Evolutionary conservation across 2,797 vertebrate species (phyloP), one percentile per base, ranked within the genome.

Genomic region (Gastrophryne carolinensis): DNA sequence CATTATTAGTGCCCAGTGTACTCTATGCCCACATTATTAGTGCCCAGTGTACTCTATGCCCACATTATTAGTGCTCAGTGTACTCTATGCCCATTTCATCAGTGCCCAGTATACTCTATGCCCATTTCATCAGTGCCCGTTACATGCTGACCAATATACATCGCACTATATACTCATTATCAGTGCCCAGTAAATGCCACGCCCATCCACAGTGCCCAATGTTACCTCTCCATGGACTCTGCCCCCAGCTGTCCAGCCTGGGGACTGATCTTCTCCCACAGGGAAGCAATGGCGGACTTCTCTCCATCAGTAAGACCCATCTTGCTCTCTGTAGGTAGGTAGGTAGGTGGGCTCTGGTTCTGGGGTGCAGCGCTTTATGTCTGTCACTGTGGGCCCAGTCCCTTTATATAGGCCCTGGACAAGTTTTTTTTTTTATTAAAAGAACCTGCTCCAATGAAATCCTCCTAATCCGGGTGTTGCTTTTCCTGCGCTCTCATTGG

Each of bases 231-330:
- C 44, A 72, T 26, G 4, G 47, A 30, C 30, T 72, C 70, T 2
- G 70, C 70, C 6, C 70, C 70, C 44, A 72, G 23, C 7, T 35
- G 29, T 4, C 2, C 21, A 23, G 58, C 3, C 6, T 63, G 8
- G 8, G 70, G 70, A 6, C 57, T 47, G 11, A 72, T 41, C 47
- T 63, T 72, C 30, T 53, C 41, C 70, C 70, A 72, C 1, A 62
- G 57, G 15, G 70, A 63, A 15, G 12, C 5, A n/a, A 63, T 7
- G 32, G 49, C 21, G 0, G 30, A 23, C 32, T 72, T 63, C 70
- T 72, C 70, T 3, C 21, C 29, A 1, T 63, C 58, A 1, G 57
- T 35, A 12, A 72, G 70, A 3, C 8, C 32, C 70, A 72, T 72
- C 11, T 15, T 63, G 44, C 11, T 5, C 4, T 1, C 24, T 34